These are phyloP conservation scores for Archivesica marissinica DNA, from an alignment of 1,140 invertebrate genomes.

Conservation along the genomic window DNA sequence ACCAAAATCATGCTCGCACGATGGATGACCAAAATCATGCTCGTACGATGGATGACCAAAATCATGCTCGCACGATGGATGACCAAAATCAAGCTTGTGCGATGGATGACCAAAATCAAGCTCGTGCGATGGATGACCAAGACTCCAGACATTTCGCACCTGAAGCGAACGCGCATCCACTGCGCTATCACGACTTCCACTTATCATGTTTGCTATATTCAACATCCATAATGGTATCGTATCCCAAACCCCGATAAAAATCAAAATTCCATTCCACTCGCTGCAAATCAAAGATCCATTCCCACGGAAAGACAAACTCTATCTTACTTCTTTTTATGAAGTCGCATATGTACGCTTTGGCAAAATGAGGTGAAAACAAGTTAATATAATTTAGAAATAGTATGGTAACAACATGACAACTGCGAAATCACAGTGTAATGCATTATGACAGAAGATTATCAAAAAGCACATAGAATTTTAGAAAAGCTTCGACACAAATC, in stretches of 20 bases:
- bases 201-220: not conserved
- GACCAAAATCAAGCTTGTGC: no score
- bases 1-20: no score
- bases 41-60: no score
- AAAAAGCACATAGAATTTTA: not conserved
- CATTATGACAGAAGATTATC: not conserved
- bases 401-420: no score
- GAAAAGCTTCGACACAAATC: constrained; percentile 3
- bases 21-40: no score
- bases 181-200: no score
- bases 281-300: not conserved
- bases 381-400: no score
- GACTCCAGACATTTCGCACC: not conserved
- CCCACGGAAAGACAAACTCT: not conserved
- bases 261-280: not conserved
- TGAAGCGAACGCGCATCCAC: not conserved
- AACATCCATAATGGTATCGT: not conserved
- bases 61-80: no score
- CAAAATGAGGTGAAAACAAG: not conserved
- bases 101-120: no score
- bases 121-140: no score
- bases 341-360: constrained; percentile 11
- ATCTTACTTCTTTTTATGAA: constrained; percentile 36
- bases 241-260: not conserved
- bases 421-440: no score